A percentile compares a stretch with the other conserved stretches of the same genome.
Evolutionary conservation across 1,140 invertebrate species (phyloP).

Genomic region (Bilobella aurantiaca): DNA sequence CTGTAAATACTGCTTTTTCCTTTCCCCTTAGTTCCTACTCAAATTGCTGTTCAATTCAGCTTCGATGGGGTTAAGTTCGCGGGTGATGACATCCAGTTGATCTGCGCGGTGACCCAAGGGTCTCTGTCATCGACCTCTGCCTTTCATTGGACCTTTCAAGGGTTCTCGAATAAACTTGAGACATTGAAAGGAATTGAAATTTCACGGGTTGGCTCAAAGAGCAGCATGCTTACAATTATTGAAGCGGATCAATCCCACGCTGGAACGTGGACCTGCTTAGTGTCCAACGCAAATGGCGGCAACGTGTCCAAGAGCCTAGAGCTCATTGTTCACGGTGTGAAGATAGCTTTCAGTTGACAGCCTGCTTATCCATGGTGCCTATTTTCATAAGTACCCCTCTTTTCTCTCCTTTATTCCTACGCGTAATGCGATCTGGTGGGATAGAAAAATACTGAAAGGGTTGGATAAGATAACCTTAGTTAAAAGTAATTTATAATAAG

Average conservation of each 20-base stretch:
- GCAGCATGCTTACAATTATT: conserved; percentile 45
- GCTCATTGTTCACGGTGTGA: conserved; percentile 36
- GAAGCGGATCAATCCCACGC: conserved; percentile 40
- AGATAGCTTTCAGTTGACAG: too few relatives aligned
- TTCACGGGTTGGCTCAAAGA: conserved; percentile 51
- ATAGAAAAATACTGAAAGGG: too few relatives aligned
- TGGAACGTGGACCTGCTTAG: conserved; percentile 45
- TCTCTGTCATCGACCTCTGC: conserved; percentile 44
- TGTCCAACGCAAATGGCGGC: conserved; percentile 53
- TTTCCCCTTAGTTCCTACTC: conserved; percentile 49
- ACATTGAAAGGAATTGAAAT: conserved; percentile 32
- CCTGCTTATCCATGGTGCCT: not conserved
- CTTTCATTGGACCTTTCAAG: conserved; percentile 47
- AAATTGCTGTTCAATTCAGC: conserved; percentile 56
- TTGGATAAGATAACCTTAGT: too few relatives aligned
- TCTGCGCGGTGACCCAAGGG: conserved; percentile 52
- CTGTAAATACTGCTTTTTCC: too few relatives aligned
- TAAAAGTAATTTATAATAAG: too few relatives aligned
- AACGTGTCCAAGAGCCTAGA: conserved; percentile 49
- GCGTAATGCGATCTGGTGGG: too few relatives aligned
- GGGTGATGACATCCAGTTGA: conserved; percentile 53
- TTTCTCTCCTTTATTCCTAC: too few relatives aligned
- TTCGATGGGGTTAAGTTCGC: conserved; percentile 52
- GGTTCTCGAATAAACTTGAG: not conserved
- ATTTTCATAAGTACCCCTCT: too few relatives aligned